Evolutionary conservation across 2,888 invertebrate species (phyloP).

Genomic region (Ormyrus pomaceus): DNA sequence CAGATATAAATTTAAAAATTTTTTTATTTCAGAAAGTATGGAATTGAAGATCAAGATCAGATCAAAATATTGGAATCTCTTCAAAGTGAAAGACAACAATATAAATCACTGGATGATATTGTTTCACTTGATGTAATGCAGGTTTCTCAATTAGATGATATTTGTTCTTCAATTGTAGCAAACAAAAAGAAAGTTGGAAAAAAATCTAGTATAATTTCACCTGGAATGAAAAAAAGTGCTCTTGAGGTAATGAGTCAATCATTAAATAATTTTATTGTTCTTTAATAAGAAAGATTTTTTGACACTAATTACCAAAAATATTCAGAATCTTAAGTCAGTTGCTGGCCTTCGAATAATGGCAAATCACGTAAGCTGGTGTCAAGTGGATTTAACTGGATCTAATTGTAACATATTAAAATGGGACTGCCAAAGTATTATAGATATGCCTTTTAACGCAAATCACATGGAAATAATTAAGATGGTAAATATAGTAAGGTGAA

Average conservation of each 20-base stretch:
- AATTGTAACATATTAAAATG: constrained; percentile 44
- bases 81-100: background rate
- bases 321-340: constrained; percentile 38
- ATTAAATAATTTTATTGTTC: background rate
- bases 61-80: constrained; percentile 18
- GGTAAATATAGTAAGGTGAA: constrained; percentile 24
- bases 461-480: constrained; percentile 31
- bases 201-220: constrained; percentile 3
- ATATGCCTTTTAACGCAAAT: constrained; percentile 3
- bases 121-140: background rate
- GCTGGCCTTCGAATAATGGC: constrained; percentile 31
- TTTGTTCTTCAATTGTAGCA: constrained; percentile 31
- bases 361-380: constrained; percentile 42
- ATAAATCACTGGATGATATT: constrained; percentile 31
- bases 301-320: background rate
- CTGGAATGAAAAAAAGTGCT: background rate
- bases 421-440: constrained; percentile 27
- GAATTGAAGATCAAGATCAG: background rate
- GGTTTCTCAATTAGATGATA: constrained; percentile 16
- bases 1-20: constrained; percentile 21
- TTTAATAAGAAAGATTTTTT: background rate
- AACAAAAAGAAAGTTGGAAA: background rate
- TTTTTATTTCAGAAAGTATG: constrained; percentile 2
- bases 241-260: constrained; percentile 16
- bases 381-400: constrained; percentile 40